phyloP scores from a whole-genome alignment of 2,888 invertebrate species.

The Nephrotoma appendiculata region DNA sequence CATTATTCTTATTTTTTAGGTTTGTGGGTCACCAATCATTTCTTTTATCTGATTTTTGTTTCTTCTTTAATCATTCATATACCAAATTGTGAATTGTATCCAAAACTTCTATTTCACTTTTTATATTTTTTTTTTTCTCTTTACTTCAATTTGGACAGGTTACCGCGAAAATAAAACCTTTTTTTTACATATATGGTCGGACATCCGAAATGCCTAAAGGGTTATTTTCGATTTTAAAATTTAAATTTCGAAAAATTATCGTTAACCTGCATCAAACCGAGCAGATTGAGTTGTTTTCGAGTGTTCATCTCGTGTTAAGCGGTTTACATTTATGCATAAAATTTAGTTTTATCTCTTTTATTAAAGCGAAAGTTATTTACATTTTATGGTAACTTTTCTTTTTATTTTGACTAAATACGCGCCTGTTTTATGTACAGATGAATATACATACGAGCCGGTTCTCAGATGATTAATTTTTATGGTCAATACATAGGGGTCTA shows the following conservation, averaged over 20 bases:
- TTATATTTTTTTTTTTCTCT: not conserved
- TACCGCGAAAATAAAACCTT: not conserved
- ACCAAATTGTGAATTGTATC: not conserved
- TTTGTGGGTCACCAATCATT: not conserved
- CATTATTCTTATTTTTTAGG: not conserved
- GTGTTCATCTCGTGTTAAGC: not conserved
- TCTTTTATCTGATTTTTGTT: not conserved
- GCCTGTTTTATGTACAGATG: not conserved
- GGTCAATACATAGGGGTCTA: no score
- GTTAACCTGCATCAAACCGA: not conserved
- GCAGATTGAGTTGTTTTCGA: not conserved
- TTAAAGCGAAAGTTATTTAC: not conserved
- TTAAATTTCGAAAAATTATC: not conserved
- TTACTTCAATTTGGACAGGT: not conserved
- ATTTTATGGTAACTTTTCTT: not conserved
- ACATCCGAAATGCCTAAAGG: not conserved
- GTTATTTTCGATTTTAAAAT: not conserved
- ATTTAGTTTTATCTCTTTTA: not conserved
- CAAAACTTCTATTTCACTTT: not conserved
- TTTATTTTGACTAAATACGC: not conserved
- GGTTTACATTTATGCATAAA: not conserved
- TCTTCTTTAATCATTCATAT: not conserved
- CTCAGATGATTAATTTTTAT: no score
- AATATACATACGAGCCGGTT: no score
- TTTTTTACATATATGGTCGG: not conserved